Evolutionary conservation across 1,140 invertebrate genomes (phyloP).

Genomic region (Sminthurinus signatus): DNA sequence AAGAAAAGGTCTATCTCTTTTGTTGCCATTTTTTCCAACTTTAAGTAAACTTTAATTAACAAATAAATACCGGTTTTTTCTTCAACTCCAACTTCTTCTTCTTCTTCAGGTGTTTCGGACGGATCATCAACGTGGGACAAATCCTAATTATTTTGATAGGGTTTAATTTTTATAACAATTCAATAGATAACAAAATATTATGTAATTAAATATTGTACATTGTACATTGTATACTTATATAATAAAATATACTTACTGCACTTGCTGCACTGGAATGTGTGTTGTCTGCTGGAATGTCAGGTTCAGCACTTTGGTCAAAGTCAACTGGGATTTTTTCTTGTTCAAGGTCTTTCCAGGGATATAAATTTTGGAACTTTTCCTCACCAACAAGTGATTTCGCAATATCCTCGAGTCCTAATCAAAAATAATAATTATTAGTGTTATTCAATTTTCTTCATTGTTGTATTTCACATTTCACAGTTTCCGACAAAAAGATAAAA

Average conservation of each 20-base stretch:
- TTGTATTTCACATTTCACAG: no score
- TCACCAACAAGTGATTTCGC: slow-evolving; percentile 38
- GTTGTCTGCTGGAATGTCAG: slow-evolving; percentile 12
- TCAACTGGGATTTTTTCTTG: slow-evolving; percentile 24
- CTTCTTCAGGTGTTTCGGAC: slow-evolving; percentile 32
- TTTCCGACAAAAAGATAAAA: no score
- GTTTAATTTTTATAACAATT: no score
- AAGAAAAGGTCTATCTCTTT: no score
- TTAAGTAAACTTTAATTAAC: not conserved
- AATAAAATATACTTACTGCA: not conserved
- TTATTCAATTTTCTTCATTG: not conserved
- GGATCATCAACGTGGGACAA: slow-evolving; percentile 26
- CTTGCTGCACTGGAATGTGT: slow-evolving; percentile 24
- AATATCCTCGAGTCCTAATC: slow-evolving; percentile 36
- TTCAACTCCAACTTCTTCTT: slow-evolving; percentile 14
- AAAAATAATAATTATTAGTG: no score
- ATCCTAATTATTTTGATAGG: slow-evolving; percentile 21
- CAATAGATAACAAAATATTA: not conserved
- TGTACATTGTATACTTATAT: no score
- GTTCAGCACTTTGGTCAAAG: slow-evolving; percentile 30
- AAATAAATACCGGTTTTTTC: slow-evolving; percentile 24
- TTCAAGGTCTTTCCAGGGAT: slow-evolving; percentile 24
- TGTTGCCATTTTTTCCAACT: no score
- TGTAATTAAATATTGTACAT: not conserved
- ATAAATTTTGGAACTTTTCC: slow-evolving; percentile 34